phyloP scores from a whole-genome alignment of 1,140 invertebrate species.

The Geopemphigus sp. region DNA sequence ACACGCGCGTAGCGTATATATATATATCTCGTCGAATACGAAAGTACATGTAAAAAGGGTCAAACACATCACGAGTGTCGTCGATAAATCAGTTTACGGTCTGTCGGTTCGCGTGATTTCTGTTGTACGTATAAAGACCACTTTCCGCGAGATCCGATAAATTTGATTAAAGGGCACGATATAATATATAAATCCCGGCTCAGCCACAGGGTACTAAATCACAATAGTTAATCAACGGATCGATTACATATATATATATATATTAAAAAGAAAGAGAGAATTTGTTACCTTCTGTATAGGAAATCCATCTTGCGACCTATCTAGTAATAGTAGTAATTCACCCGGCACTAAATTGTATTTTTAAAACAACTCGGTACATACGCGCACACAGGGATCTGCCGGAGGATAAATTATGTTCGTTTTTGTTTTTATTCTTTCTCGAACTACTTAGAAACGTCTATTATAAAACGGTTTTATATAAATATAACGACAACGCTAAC shows the following conservation, averaged over 20 bases:
- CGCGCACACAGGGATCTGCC: too few relatives aligned
- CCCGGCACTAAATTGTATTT: neutral
- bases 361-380: too few relatives aligned
- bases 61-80: neutral
- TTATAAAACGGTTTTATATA: neutral
- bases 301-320: neutral
- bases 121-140: neutral
- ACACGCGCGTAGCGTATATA: neutral
- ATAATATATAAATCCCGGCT: neutral
- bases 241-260: too few relatives aligned
- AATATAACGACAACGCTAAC: neutral
- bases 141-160: neutral
- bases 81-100: conserved; percentile 26
- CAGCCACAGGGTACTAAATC: neutral
- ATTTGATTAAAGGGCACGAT: conserved; percentile 15
- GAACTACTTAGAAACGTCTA: neutral
- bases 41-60: conserved; percentile 30
- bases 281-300: neutral
- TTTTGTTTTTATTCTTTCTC: neutral
- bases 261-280: neutral
- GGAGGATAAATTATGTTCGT: neutral
- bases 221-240: conserved; percentile 10
- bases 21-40: neutral
- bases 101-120: neutral
- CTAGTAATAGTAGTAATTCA: neutral